Evolutionary conservation across 1,140 invertebrate species (phyloP).

Genomic region (Caenorhabditis inopinata): DNA sequence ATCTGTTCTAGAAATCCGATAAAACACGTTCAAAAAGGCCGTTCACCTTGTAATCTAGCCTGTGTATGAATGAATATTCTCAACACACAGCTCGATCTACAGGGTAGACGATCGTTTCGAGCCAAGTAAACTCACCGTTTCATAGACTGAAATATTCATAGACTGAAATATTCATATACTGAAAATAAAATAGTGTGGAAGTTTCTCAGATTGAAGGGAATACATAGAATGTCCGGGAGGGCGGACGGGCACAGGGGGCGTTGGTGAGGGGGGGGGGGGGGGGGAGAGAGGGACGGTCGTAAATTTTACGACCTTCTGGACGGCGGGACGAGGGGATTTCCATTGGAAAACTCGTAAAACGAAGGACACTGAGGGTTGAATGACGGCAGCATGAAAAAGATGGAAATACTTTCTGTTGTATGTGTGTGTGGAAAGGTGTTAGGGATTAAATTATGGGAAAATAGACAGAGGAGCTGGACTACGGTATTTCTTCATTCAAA

Average conservation of each 20-base stretch:
- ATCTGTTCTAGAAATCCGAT: too few relatives aligned
- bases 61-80: not conserved
- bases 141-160: not conserved
- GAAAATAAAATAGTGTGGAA: not conserved
- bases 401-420: not conserved
- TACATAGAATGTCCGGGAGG: conserved; percentile 19
- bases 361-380: conserved; percentile 24
- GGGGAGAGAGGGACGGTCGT: conserved; percentile 16
- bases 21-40: not conserved
- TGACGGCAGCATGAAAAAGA: not conserved
- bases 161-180: not conserved
- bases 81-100: conserved; percentile 29
- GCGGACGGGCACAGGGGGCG: not conserved
- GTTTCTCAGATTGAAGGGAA: not conserved
- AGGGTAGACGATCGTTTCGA: not conserved
- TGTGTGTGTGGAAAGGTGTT: conserved; percentile 20
- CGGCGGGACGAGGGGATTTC: conserved; percentile 22
- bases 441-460: not conserved
- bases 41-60: conserved; percentile 20
- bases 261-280: not conserved
- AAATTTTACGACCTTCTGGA: conserved; percentile 32
- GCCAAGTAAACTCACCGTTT: not conserved
- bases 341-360: conserved; percentile 34
- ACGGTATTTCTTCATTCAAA: not conserved
- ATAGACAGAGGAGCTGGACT: not conserved